A percentile compares a stretch with the other conserved stretches of the same genome.
phyloP scores from a whole-genome alignment of 2,797 vertebrate genomes.

The Typhlichthys subterraneus region DNA sequence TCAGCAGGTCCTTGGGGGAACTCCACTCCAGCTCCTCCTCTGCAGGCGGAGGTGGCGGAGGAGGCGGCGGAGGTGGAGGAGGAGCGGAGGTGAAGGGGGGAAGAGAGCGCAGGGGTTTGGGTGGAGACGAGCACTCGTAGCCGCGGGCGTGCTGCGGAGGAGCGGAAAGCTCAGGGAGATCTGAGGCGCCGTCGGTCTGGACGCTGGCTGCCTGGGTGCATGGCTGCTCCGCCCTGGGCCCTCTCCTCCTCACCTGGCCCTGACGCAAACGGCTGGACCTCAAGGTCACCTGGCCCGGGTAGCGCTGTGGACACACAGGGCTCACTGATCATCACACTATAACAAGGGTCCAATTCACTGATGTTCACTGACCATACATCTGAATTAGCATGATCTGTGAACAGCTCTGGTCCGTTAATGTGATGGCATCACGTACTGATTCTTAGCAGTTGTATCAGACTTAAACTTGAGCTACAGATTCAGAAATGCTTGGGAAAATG shows the following conservation, averaged over 20 bases:
- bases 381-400: no score
- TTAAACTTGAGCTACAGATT: no score
- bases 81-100: constrained; percentile 61
- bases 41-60: constrained; percentile 73
- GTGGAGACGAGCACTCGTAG: constrained; percentile 71
- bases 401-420: no score
- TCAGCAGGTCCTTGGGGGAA: constrained; percentile 46
- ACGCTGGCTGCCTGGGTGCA: constrained; percentile 75
- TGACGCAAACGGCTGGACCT: constrained; percentile 88
- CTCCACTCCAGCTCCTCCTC: constrained; percentile 67
- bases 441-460: no score
- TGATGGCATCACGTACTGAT: no score
- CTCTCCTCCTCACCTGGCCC: constrained; percentile 78
- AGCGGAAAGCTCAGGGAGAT: constrained; percentile 61
- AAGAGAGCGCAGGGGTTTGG: constrained; percentile 23
- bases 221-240: constrained; percentile 55
- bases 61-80: constrained; percentile 64
- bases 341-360: no score
- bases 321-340: background rate
- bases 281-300: constrained; percentile 92
- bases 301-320: constrained; percentile 73
- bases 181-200: constrained; percentile 73
- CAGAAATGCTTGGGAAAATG: no score
- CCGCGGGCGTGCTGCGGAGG: constrained; percentile 54
- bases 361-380: no score